A percentile compares a stretch with the other conserved stretches of the same genome.
These are phyloP conservation scores for Pseudomyrmex cubaensis DNA, from an alignment of 1,140 invertebrate genomes.

Conservation along the genomic window DNA sequence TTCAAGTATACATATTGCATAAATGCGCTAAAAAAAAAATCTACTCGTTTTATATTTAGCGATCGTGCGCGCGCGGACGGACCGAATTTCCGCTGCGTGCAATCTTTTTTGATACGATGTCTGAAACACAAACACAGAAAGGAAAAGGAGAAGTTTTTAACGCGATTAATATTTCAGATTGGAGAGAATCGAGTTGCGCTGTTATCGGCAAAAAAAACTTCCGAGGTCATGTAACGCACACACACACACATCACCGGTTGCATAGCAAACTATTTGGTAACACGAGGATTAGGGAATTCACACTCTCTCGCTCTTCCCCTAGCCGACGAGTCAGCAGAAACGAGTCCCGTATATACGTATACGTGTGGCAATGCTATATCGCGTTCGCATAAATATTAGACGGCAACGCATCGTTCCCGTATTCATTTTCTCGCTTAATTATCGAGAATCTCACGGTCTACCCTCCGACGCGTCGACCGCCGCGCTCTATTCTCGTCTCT, in stretches of 20 bases:
- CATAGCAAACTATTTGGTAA: slow-evolving; percentile 35
- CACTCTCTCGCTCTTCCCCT: background rate
- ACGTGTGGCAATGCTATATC: slow-evolving; percentile 1
- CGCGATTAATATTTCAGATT: slow-evolving; percentile 65
- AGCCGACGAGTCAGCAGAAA: slow-evolving; percentile 35
- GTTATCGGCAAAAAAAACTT: slow-evolving; percentile 53
- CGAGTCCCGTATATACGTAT: background rate
- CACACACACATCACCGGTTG: background rate
- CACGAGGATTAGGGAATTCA: slow-evolving; percentile 23
- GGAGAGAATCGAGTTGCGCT: slow-evolving; percentile 58
- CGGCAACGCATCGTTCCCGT: slow-evolving; percentile 6
- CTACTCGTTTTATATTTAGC: background rate
- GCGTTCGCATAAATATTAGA: slow-evolving; percentile 40
- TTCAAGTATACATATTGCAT: background rate
- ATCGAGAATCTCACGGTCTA: slow-evolving; percentile 65
- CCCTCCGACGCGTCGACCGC: slow-evolving; percentile 12
- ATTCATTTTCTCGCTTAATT: slow-evolving; percentile 68
- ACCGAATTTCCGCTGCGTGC: slow-evolving; percentile 35
- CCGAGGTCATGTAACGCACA: background rate
- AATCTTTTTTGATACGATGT: slow-evolving; percentile 14
- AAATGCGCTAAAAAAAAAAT: background rate
- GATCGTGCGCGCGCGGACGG: background rate
- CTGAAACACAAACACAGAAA: slow-evolving; percentile 9
- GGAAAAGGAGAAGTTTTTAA: background rate
- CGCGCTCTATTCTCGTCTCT: background rate